Base-by-base conservation (phyloP, 2,888 invertebrate genomes). In the Apoderus coryli region DNA sequence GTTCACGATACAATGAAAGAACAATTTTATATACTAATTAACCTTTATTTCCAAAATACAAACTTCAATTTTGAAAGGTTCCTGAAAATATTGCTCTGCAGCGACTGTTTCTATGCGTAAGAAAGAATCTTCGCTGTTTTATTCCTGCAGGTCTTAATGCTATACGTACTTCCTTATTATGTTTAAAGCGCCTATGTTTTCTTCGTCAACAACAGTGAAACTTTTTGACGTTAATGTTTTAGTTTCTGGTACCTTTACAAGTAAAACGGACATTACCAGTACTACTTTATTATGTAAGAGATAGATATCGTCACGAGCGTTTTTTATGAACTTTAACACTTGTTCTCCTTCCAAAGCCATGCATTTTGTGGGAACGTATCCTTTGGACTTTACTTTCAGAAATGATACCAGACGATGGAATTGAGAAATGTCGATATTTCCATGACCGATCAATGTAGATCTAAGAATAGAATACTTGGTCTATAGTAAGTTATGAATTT, bases 181-280 rank as follows among this genome's bases (percentile, higher is more conserved):
- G 10, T 24, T 24, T 11, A 24, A n/a, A 24, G 24, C 24, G n/a
- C 22, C 13, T 11, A 41, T 36, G 27, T 36, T 27, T 24, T 41
- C 16, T 22, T 41, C 38, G 16, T 40, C 34, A 7, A 38, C 28
- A 38, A 41, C 39, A 11, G 38, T 41, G 29, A 41, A 41, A 32
- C 33, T 15, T 26, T 34, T 40, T n/a, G n/a, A n/a, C 10, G 33
- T 10, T 15, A 10, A 22, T 14, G 36, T 32, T 19, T 33, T 33
- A 2, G 30, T 33, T 16, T 34, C 32, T 29, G 33, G 36, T 25
- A 41, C 27, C 23, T 36, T 34, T 10, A 41, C 32, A 10, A 41
- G 12, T 26, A 41, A 5, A 33, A 37, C 33, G 19, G 25, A 11
- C 33, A 36, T 34, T 12, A 38, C 27, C 23, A 38, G 25, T 25